phyloP scores from a whole-genome alignment of 2,888 invertebrate genomes.

The Altica lythri region DNA sequence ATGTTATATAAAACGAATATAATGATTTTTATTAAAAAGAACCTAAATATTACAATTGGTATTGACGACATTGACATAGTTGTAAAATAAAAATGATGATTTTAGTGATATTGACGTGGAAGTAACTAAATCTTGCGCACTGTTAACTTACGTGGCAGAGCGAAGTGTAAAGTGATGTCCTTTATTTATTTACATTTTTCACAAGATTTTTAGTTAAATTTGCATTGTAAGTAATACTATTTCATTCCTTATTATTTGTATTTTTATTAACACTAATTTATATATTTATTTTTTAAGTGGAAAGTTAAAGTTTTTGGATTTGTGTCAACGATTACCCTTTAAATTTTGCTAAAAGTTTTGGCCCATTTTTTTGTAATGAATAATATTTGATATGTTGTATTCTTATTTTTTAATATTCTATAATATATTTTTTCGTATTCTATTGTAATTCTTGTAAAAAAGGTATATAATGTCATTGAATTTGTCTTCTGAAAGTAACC shows the following conservation, averaged over 20 bases:
- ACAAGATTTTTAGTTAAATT: conserved; percentile 38
- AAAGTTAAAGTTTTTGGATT: conserved; percentile 1
- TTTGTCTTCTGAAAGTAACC: too few relatives aligned
- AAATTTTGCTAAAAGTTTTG: background rate
- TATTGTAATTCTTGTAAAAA: too few relatives aligned
- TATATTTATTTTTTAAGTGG: background rate
- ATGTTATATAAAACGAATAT: too few relatives aligned
- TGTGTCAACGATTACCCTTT: conserved; percentile 3
- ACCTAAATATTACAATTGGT: too few relatives aligned
- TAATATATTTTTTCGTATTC: too few relatives aligned
- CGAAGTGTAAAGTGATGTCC: conserved; percentile 43
- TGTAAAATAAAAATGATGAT: conserved; percentile 19
- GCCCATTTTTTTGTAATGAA: background rate
- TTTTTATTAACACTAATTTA: background rate
- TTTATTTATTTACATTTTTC: conserved; percentile 39
- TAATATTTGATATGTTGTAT: background rate
- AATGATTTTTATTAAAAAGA: too few relatives aligned
- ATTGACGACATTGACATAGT: conserved; percentile 20
- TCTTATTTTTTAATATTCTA: background rate
- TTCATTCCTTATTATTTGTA: background rate
- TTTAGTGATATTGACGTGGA: conserved; percentile 57
- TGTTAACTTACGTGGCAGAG: conserved; percentile 67
- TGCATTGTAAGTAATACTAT: conserved; percentile 13
- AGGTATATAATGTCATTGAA: too few relatives aligned
- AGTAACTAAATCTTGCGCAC: conserved; percentile 61